Evolutionary conservation across 2,888 invertebrate species (phyloP), one percentile per base, ranked within the genome.

Genomic region (Serripes groenlandicus): DNA sequence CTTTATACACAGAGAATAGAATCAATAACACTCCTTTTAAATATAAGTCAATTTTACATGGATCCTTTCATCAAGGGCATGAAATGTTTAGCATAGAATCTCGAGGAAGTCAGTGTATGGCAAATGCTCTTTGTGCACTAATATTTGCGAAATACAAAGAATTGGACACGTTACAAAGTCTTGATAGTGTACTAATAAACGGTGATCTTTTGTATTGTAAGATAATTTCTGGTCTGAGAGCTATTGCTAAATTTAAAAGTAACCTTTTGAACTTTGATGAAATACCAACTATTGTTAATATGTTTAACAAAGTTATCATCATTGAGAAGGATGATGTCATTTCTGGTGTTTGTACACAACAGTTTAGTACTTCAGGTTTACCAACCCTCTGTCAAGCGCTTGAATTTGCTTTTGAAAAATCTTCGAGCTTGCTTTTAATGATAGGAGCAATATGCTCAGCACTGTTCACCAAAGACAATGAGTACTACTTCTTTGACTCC

Each of bases 101-200:
- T 7, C 34, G 74, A 58, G 74, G 79, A 23, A 35, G 28, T 52
- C 79, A 79, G 54, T 74, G 79, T 56, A 34, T 26, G 30, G 7
- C 23, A 15, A 71, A 56, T 56, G 28, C 71, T 11, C 35, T 71
- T 15, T 56, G 56, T 56, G 56, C 56, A 9, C n/a, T 71, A 28
- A 35, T 56, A 30, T 32, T 56, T 56, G 54, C n/a, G 1, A 11
- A 62, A 15, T 62, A 32, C 32, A 30, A 28, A 32, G n/a, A 32
- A 4, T 28, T 28, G 18, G 3, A 9, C 18, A 32, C 21, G 18
- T 11, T 3, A n/a, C 15, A 9, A 34, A 30, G 28, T 23, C 9
- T 71, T 7, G 56, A 71, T 34, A 15, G 34, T 2, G 56, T 72
- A 23, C 58, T 72, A 21, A 7, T 26, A 26, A 26, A 23, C 23